Evolutionary conservation across 2,797 vertebrate genomes (phyloP).

Genomic region (Amblyopsis hoosieri): DNA sequence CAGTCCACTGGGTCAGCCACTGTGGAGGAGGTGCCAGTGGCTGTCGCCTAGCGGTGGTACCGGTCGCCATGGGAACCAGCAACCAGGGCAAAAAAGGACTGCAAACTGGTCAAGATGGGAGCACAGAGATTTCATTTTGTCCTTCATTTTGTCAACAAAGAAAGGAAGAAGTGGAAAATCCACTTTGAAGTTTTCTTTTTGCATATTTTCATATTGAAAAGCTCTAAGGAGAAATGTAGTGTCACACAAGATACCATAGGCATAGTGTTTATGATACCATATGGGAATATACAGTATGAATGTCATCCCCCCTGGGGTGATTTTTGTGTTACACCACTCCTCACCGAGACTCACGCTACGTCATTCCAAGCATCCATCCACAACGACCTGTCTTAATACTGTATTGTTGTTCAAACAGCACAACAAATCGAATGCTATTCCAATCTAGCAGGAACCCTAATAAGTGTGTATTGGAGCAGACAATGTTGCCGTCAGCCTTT

Average conservation of each 20-base stretch:
- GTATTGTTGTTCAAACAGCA: no score
- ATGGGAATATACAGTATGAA: constrained; percentile 36
- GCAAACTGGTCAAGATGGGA: constrained; percentile 52
- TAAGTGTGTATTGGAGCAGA: no score
- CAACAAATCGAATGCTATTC: no score
- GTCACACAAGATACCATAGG: no score
- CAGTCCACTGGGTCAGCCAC: constrained; percentile 14
- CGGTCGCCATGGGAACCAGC: constrained; percentile 66
- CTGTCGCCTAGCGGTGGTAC: constrained; percentile 52
- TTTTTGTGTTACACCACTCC: constrained; percentile 23
- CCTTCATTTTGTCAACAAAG: constrained; percentile 35
- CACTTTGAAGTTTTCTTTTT: no score
- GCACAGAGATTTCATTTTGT: constrained; percentile 40
- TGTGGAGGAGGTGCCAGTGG: constrained; percentile 64
- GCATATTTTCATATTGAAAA: no score
- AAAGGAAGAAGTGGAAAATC: constrained; percentile 22
- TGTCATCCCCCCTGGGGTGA: constrained; percentile 39
- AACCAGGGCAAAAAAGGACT: constrained; percentile 3
- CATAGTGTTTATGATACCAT: constrained; percentile 1
- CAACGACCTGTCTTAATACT: no score
- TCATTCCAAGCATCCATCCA: no score
- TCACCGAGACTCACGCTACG: no score
- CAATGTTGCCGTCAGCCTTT: no score
- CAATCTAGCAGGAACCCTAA: no score
- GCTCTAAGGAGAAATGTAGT: no score